Evolutionary conservation across 2,113 vertebrate genomes (phyloP).

Genomic region (Bubo blakistoni): DNA sequence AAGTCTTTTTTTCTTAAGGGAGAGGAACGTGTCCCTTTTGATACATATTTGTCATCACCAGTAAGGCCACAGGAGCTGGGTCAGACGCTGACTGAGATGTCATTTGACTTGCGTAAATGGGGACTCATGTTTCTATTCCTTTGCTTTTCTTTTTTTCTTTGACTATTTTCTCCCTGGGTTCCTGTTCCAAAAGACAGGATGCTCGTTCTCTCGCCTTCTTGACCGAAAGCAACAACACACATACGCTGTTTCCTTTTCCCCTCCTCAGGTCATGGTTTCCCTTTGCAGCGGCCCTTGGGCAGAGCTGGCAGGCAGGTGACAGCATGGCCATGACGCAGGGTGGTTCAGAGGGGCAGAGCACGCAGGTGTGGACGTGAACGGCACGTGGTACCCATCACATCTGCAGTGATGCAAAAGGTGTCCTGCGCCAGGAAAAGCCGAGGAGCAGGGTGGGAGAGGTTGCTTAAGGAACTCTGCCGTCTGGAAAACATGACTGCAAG

Average conservation of each 20-base stretch:
- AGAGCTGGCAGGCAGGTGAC: background rate
- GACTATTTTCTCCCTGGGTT: background rate
- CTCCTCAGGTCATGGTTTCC: background rate
- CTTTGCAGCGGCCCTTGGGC: background rate
- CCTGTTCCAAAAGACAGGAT: conserved; percentile 42
- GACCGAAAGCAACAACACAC: background rate
- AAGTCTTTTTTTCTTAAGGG: background rate
- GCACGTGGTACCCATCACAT: background rate
- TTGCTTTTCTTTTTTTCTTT: background rate
- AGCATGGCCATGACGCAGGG: accelerated
- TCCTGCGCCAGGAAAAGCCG: background rate
- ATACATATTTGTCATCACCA: background rate
- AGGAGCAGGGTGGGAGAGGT: background rate
- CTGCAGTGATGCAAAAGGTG: background rate
- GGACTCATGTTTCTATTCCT: background rate
- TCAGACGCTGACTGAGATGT: background rate
- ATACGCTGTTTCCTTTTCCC: background rate
- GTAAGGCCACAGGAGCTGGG: background rate
- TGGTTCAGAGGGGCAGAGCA: background rate
- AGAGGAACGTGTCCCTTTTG: background rate
- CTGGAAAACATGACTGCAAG: conserved; percentile 21
- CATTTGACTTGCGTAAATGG: background rate
- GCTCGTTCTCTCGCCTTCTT: background rate
- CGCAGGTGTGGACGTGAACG: accelerated
- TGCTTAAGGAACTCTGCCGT: background rate